Percentiles rank a stretch among this genome's conserved stretches.
phyloP scores from a whole-genome alignment of 2,888 invertebrate genomes.

The Amblyteles armatorius region DNA sequence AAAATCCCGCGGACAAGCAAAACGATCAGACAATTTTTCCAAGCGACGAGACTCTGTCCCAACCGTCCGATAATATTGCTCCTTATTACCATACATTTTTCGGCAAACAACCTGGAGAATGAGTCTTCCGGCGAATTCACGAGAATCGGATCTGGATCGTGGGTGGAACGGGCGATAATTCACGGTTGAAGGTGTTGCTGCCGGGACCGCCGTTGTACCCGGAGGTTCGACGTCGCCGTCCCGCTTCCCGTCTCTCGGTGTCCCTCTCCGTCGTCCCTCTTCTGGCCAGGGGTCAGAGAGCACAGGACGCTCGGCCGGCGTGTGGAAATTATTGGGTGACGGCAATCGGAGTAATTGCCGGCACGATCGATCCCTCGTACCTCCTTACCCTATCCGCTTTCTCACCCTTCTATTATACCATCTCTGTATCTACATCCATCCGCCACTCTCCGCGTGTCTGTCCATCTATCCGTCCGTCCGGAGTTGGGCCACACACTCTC shows the following conservation, averaged over 20 bases:
- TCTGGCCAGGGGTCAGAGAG: conserved; percentile 61
- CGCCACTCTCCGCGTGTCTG: conserved; percentile 4
- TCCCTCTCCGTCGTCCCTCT: conserved; percentile 18
- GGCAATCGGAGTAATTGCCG: conserved; percentile 71
- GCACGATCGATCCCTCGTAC: conserved; percentile 68
- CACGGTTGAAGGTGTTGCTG: conserved; percentile 58
- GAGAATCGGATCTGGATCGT: conserved; percentile 55
- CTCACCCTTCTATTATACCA: conserved; percentile 53
- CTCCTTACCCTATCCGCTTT: conserved; percentile 68
- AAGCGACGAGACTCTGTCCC: background rate
- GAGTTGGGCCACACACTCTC: conserved; percentile 6
- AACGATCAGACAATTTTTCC: conserved; percentile 38
- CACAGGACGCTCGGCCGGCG: conserved; percentile 61
- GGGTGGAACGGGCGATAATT: conserved; percentile 51
- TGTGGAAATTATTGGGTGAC: conserved; percentile 71
- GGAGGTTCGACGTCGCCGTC: conserved; percentile 47
- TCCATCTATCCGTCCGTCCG: background rate
- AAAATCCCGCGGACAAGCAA: conserved; percentile 55
- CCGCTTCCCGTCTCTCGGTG: conserved; percentile 22
- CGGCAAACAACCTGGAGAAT: background rate
- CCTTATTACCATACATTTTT: background rate
- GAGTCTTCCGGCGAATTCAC: conserved; percentile 39
- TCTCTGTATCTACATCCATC: conserved; percentile 17
- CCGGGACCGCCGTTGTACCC: conserved; percentile 50
- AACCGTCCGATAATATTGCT: too few species aligned